A percentile compares a stretch with the other conserved stretches of the same genome.
Evolutionary conservation across 2,888 invertebrate species (phyloP).

Genomic region (Hirtodrosophila histrioides): DNA sequence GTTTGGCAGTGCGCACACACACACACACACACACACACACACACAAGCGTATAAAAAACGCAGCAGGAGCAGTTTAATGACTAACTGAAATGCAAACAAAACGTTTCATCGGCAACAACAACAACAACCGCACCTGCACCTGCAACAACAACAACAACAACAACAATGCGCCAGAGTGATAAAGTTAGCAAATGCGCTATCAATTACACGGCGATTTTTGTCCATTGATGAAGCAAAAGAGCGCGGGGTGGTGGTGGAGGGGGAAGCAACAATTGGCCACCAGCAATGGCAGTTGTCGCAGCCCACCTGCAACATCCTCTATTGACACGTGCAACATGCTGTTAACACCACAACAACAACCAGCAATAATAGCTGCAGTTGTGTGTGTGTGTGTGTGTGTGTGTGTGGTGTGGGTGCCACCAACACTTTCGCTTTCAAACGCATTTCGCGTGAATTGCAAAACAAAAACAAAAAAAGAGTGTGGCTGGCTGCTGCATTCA

Average conservation of each 20-base stretch:
- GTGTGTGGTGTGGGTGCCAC: conserved; percentile 50
- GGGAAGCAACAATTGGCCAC: conserved; percentile 32
- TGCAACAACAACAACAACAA: conserved; percentile 28
- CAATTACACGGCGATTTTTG: conserved; percentile 73
- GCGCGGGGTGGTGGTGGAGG: neutral
- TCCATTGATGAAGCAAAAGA: conserved; percentile 54
- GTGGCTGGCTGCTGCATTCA: conserved; percentile 27
- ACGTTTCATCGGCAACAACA: conserved; percentile 43
- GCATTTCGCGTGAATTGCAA: conserved; percentile 75
- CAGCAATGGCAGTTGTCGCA: conserved; percentile 41
- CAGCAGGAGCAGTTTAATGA: conserved; percentile 53
- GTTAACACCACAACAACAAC: conserved; percentile 65
- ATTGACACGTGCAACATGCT: conserved; percentile 80
- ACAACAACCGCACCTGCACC: conserved; percentile 30
- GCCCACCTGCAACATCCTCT: conserved; percentile 69
- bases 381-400: conserved; percentile 9
- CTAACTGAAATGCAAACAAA: conserved; percentile 73
- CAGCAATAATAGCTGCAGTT: conserved; percentile 40
- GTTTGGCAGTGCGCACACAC: neutral
- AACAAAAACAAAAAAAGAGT: conserved; percentile 44
- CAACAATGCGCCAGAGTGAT: conserved; percentile 51
- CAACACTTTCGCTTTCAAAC: conserved; percentile 79
- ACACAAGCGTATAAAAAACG: conserved; percentile 21
- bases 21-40: conserved; percentile 15
- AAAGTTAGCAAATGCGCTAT: conserved; percentile 72